Base-by-base conservation (phyloP, 2,113 vertebrate species). In the Melanerpes aurifrons region DNA sequence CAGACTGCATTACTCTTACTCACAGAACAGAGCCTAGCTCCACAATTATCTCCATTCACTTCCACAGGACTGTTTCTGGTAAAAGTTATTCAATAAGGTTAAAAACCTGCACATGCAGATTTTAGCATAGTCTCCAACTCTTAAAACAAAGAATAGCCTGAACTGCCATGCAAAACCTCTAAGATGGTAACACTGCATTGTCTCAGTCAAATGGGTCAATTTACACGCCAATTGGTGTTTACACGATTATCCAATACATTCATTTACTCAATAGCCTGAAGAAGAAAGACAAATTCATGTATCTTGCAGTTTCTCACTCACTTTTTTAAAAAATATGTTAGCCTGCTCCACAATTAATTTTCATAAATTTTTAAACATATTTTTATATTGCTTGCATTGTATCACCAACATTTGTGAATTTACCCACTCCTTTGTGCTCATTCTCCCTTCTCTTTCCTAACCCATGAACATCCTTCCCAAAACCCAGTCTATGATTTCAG, bases 1-100 rank as follows among this genome's bases (percentile, higher is more conserved):
- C 13, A 76, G 53, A 35, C 8, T 63, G 24, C 26, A 76, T 40
- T 76, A 79, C 22, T 14, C 12, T 85, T 73, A 62, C 15, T 48
- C 29, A 79, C 5, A 72, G 45, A n/a, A 59, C 1, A 73, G 7
- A 62, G 6, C 13, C 29, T 80, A 1, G 0, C 0, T 2, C 15
- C 35, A 70, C 8, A 29, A 58, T 45, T 67, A 67, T 12, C n/a
- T 66, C 32, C 3, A 6, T 16, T 70, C 20, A 67, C n/a, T 70
- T 76, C 21, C 7, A 5, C 1, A 31, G 24, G 14, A 53, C 37
- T 64, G 6, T 28, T 71, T 17, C 37, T 68, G 5, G 12, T 83
- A 62, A 8, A 87, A 66, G 15, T 45, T 76, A 50, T 31, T 82
- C 6, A 67, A 56, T 68, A 85, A 71, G 9, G 22, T 24, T 81